These are phyloP conservation scores for Corydoras sp. DNA, from an alignment of 2,113 vertebrate species.

Conservation along the genomic window DNA sequence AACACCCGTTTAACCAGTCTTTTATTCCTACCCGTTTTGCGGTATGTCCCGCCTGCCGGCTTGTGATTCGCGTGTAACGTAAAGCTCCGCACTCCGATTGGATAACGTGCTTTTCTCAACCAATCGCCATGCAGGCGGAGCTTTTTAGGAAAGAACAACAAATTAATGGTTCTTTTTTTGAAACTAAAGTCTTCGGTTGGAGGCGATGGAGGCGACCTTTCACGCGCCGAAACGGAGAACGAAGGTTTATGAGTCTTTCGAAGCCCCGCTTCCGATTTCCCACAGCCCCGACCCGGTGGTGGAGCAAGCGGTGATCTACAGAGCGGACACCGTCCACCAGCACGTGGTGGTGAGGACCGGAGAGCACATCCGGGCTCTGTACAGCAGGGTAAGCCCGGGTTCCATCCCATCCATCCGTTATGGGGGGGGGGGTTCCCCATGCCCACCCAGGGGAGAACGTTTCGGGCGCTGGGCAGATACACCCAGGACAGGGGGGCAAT, in stretches of 20 bases:
- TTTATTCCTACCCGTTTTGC: not conserved
- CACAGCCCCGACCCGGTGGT: constrained; percentile 20
- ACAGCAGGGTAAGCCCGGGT: constrained; percentile 66
- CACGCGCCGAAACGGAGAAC: constrained; percentile 74
- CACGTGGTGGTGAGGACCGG: constrained; percentile 71
- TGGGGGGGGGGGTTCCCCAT: no score
- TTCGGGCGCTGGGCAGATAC: no score
- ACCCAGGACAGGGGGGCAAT: no score
- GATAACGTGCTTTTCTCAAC: not conserved
- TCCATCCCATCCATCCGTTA: no score
- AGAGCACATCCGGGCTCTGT: constrained; percentile 73
- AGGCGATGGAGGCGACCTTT: constrained; percentile 65
- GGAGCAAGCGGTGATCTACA: constrained; percentile 57
- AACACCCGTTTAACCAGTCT: no score
- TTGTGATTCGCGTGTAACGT: not conserved
- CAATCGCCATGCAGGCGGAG: not conserved
- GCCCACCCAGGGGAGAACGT: no score
- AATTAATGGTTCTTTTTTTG: not conserved
- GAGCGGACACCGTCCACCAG: constrained; percentile 76
- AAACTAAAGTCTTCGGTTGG: not conserved
- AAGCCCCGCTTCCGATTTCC: constrained; percentile 72
- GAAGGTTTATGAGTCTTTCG: constrained; percentile 69
- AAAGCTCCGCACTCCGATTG: not conserved
- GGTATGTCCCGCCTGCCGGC: not conserved
- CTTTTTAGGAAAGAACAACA: not conserved